phyloP scores from a whole-genome alignment of 2,797 vertebrate genomes.

The Propithecus perrieri region DNA sequence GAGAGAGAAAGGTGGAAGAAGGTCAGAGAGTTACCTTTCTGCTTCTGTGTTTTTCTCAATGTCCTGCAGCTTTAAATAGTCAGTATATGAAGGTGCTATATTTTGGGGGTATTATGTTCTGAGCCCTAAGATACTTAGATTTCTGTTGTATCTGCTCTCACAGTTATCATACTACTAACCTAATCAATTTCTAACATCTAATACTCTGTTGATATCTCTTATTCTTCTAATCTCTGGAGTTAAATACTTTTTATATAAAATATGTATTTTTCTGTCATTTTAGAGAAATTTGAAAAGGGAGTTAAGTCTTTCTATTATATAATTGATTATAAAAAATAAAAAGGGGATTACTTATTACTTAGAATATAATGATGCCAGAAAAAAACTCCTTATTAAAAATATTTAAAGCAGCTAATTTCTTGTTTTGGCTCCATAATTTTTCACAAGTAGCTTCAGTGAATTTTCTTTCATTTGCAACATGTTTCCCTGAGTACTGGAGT shows the following conservation, averaged over 20 bases:
- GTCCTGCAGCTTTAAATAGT: background rate
- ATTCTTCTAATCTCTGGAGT: background rate
- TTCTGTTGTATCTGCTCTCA: background rate
- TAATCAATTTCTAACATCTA: background rate
- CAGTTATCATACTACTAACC: background rate
- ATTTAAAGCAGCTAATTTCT: background rate
- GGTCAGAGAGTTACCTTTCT: background rate
- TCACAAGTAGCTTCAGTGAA: background rate
- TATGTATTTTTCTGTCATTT: background rate
- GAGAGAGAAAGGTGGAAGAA: background rate
- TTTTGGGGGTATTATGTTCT: background rate
- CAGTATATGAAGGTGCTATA: background rate
- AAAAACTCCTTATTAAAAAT: background rate
- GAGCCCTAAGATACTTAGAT: background rate
- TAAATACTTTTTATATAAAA: background rate
- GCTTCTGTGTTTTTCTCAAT: background rate
- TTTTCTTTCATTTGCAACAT: background rate
- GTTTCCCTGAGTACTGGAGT: background rate
- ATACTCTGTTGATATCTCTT: background rate
- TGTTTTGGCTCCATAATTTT: background rate
- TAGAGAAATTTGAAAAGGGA: background rate
- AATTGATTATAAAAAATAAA: background rate
- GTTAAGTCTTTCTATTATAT: background rate
- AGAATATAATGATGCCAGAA: background rate
- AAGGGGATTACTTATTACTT: background rate